These are phyloP conservation scores for Microtus montanus DNA, from an alignment of 2,113 vertebrate genomes.

Conservation along the genomic window DNA sequence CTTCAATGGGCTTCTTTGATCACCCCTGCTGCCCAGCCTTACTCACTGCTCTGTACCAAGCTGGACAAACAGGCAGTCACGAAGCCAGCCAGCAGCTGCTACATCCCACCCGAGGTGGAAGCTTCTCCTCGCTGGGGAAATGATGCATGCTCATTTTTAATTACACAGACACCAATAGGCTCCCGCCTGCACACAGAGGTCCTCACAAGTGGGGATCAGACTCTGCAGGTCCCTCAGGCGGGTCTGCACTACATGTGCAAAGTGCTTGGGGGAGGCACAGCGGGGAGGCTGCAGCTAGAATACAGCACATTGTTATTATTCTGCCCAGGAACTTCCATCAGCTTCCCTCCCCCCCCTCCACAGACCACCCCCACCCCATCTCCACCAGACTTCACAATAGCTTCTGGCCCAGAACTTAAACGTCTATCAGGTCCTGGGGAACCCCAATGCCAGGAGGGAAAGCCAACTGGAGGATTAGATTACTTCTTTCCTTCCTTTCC, in stretches of 20 bases:
- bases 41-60: background rate
- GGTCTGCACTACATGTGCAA: constrained; percentile 7
- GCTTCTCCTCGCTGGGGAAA: constrained; percentile 73
- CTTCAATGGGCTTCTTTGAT: background rate
- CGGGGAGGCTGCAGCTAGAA: constrained; percentile 28
- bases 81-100: constrained; percentile 75
- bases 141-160: constrained; percentile 78
- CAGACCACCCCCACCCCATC: background rate
- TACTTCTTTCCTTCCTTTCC: background rate
- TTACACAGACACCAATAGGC: constrained; percentile 49
- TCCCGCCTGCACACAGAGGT: constrained; percentile 48
- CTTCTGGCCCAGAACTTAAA: constrained; percentile 16
- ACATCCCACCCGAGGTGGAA: constrained; percentile 66
- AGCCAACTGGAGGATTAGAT: background rate
- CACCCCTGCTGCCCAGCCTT: background rate
- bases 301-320: constrained; percentile 53
- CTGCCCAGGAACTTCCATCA: constrained; percentile 36
- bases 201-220: constrained; percentile 38
- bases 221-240: constrained; percentile 37
- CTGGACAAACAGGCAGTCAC: constrained; percentile 39
- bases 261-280: constrained; percentile 19
- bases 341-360: constrained; percentile 16
- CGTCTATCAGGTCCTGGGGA: background rate
- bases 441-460: background rate
- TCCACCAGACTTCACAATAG: background rate